phyloP scores from a whole-genome alignment of 2,113 vertebrate genomes.

The Anolis carolinensis region DNA sequence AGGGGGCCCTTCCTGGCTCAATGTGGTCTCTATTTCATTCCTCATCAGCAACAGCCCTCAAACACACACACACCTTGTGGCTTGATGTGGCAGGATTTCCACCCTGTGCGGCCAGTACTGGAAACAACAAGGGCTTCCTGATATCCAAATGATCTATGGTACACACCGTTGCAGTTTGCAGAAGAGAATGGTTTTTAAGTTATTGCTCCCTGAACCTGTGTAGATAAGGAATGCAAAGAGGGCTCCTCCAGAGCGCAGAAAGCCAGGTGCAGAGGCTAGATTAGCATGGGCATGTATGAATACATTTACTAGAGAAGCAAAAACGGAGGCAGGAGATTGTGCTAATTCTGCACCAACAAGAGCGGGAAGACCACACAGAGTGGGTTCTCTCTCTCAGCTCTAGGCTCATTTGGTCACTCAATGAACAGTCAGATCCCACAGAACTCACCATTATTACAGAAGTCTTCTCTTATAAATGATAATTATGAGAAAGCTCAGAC shows the following conservation, averaged over 20 bases:
- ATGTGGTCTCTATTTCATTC: slow-evolving; percentile 14
- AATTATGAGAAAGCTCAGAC: background rate
- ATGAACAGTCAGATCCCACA: background rate
- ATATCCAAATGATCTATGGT: slow-evolving; percentile 30
- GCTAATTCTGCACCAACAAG: background rate
- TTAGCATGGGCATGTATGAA: background rate
- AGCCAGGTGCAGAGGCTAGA: slow-evolving; percentile 49
- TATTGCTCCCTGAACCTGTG: slow-evolving; percentile 40
- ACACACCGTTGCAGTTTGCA: slow-evolving; percentile 13
- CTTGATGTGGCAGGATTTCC: slow-evolving; percentile 9
- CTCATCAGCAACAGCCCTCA: background rate
- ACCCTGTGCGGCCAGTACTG: background rate
- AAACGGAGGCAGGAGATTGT: background rate
- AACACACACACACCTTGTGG: background rate
- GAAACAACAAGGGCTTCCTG: slow-evolving; percentile 32
- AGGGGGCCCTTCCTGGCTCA: background rate
- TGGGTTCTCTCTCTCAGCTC: background rate
- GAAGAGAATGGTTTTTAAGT: slow-evolving; percentile 26
- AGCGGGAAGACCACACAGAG: background rate
- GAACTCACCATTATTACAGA: background rate
- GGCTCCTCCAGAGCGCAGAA: slow-evolving; percentile 45
- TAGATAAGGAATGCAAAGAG: slow-evolving; percentile 42
- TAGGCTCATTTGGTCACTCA: background rate
- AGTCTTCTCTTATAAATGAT: background rate
- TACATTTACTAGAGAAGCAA: background rate